Conservation (phyloP, 2,113 vertebrate species). For the Phasianus colchicus region DNA sequence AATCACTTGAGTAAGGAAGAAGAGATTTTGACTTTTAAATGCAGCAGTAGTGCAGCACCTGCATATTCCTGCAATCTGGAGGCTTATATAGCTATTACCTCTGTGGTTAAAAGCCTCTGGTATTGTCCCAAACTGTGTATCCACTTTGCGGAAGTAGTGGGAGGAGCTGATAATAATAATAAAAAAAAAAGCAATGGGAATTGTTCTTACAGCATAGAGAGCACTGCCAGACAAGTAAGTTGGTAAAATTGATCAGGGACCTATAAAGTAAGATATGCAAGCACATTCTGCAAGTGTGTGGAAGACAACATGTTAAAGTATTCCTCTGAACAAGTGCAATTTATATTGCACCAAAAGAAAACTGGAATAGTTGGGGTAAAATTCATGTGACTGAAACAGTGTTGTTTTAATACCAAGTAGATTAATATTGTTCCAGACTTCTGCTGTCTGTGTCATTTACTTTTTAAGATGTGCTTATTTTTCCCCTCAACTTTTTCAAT, state of each 20-base stretch:
- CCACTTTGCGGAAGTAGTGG: neutral
- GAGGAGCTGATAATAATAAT: neutral
- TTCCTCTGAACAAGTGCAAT: neutral
- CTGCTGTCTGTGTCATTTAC: neutral
- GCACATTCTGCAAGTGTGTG: neutral
- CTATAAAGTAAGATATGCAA: neutral
- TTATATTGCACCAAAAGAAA: neutral
- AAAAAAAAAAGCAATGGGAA: neutral
- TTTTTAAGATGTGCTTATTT: neutral
- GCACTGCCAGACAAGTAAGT: neutral
- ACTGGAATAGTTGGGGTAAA: neutral
- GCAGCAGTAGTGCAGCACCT: neutral
- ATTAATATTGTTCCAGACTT: neutral
- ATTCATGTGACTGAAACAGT: neutral
- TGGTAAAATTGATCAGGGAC: neutral
- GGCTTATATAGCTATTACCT: neutral
- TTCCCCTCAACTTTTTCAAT: neutral
- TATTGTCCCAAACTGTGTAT: neutral
- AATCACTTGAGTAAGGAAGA: neutral
- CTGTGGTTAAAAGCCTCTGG: neutral
- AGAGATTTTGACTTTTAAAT: neutral
- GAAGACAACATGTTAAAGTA: neutral
- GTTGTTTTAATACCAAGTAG: neutral
- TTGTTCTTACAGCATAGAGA: neutral
- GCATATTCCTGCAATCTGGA: neutral